Conservation (phyloP, 2,888 invertebrate species). For the Dicyrtoma fusca region DNA sequence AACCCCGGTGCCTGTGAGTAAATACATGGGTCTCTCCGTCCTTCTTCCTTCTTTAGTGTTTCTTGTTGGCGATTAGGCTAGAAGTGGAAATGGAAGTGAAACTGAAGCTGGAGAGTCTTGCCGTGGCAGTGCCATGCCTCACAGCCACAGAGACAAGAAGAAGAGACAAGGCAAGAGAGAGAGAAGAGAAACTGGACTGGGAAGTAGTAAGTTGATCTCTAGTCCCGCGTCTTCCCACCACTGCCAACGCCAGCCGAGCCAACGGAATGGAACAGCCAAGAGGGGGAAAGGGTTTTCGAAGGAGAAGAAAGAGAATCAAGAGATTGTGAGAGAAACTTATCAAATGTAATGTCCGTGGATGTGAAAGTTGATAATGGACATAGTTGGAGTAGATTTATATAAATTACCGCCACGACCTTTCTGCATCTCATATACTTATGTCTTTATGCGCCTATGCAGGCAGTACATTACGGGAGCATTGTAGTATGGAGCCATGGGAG, state of each 20-base stretch:
- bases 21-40: too few species aligned
- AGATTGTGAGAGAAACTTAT: constrained; percentile 25
- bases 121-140: too few species aligned
- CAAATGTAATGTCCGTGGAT: constrained; percentile 30
- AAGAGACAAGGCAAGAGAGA: background rate
- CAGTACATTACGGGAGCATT: background rate
- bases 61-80: too few species aligned
- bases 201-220: too few species aligned
- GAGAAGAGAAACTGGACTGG: too few species aligned
- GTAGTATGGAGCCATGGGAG: background rate
- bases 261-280: background rate
- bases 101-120: too few species aligned
- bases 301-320: background rate
- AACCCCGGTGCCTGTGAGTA: too few species aligned
- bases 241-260: too few species aligned
- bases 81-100: too few species aligned
- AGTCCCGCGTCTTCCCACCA: too few species aligned
- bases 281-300: background rate
- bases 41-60: too few species aligned
- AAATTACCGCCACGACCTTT: constrained; percentile 21
- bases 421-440: background rate
- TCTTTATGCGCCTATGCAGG: background rate
- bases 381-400: constrained; percentile 35
- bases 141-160: too few species aligned
- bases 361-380: constrained; percentile 36